These are phyloP conservation scores for Ophion ellenae DNA, from an alignment of 2,888 invertebrate genomes.

Conservation along the genomic window DNA sequence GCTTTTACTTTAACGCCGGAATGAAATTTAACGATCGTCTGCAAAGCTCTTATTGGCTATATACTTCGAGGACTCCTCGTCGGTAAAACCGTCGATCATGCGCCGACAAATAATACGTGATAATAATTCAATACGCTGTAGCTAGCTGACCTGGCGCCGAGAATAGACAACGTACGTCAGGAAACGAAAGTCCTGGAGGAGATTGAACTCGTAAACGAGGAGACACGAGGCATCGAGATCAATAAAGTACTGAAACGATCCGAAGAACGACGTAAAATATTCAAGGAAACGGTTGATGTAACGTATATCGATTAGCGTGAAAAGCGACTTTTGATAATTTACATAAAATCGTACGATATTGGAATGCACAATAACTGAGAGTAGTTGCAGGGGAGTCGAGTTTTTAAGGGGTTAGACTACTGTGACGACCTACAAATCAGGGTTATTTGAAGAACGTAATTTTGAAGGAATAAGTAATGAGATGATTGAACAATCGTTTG, in stretches of 20 bases:
- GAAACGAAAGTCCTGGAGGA: slow-evolving; percentile 57
- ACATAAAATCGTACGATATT: background rate
- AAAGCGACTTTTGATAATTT: slow-evolving; percentile 10
- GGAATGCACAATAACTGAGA: background rate
- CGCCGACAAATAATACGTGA: background rate
- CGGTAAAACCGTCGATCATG: background rate
- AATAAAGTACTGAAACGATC: slow-evolving; percentile 53
- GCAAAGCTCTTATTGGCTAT: background rate
- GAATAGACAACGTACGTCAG: slow-evolving; percentile 58
- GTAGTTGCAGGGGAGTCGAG: background rate
- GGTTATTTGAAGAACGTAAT: too few relatives aligned
- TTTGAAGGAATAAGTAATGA: too few relatives aligned
- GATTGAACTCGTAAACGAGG: slow-evolving; percentile 57
- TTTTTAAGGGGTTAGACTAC: background rate
- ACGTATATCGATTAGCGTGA: slow-evolving; percentile 42
- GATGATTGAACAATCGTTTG: too few relatives aligned
- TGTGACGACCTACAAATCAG: too few relatives aligned
- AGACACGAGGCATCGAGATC: slow-evolving; percentile 35
- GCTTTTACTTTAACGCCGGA: too few relatives aligned
- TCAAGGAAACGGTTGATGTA: slow-evolving; percentile 65
- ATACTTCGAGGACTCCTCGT: background rate
- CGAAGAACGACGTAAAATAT: slow-evolving; percentile 55
- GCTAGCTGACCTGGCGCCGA: slow-evolving; percentile 53
- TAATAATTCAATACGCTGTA: slow-evolving; percentile 26
- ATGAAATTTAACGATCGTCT: too few relatives aligned